Percentiles rank a stretch among this genome's conserved stretches.
These are phyloP conservation scores for Drosophila nasuta DNA, from an alignment of 1,140 invertebrate species.

Conservation along the genomic window DNA sequence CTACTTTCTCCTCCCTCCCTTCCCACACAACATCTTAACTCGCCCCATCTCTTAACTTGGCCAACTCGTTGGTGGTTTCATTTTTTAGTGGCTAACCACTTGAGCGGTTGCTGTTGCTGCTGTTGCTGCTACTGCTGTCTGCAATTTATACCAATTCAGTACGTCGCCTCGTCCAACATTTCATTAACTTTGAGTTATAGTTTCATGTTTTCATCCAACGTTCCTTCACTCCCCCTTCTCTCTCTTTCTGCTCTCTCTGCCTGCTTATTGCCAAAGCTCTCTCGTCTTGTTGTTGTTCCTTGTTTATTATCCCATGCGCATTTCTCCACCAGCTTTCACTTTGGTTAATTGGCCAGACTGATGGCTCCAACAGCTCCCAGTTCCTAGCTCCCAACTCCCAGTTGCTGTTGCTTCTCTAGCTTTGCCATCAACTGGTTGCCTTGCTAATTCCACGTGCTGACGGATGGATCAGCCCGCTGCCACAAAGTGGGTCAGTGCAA, in stretches of 20 bases:
- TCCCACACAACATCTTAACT: not conserved
- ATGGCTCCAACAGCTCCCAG: slow-evolving; percentile 13
- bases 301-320: not conserved
- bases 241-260: not conserved
- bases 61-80: slow-evolving; percentile 38
- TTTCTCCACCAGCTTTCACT: slow-evolving; percentile 39
- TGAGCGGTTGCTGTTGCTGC: slow-evolving; percentile 23
- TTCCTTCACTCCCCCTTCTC: not conserved
- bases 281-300: not conserved
- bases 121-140: slow-evolving; percentile 4
- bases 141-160: slow-evolving; percentile 70
- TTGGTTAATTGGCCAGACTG: slow-evolving; percentile 63
- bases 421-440: not conserved
- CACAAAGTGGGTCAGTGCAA: slow-evolving; percentile 8
- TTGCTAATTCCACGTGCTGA: not conserved
- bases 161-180: slow-evolving; percentile 59
- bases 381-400: not conserved
- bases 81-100: slow-evolving; percentile 44
- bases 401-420: not conserved
- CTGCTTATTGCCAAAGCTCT: not conserved
- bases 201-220: slow-evolving; percentile 35
- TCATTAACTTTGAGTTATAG: slow-evolving; percentile 66
- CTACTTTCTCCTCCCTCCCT: not conserved
- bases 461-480: not conserved
- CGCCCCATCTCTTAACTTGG: not conserved